Evolutionary conservation across 1,140 invertebrate genomes (phyloP), one percentile per base, ranked within the genome.

Genomic region (Latrodectus geometricus): DNA sequence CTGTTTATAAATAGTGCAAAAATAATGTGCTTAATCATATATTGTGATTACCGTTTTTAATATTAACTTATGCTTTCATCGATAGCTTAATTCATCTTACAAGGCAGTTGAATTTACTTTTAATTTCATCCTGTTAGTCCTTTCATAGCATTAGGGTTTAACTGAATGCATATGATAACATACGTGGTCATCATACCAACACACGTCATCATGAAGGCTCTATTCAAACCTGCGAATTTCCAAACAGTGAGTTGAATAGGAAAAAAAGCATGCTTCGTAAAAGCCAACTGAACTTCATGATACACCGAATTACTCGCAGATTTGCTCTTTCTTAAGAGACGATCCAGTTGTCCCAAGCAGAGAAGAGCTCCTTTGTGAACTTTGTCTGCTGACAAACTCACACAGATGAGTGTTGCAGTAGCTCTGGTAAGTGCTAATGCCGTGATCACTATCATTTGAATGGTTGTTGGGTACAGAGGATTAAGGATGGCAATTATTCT

Each of bases 171-270:
- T n/a, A 85, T 77, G 35, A 85, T 85, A 17, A 85, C 66, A 56
- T 85, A 85, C 2, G 83, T 85, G 8, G 75, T 77, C 83, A 85
- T 85, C 73, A 77, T 77, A 9, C 83, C 83, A 12, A 85, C 23
- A n/a, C 83, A 85, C 7, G 83, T 85, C 83, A 85, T 85, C 49
- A 85, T 14, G 70, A 85, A 85, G 0, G 61, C 7, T 12, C 74
- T 52, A 15, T 85, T 85, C 4, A 85, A 11, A 11, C 61, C 17
- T 7, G 83, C 21, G 15, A 85, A 77, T 61, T 85, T 85, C 83
- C 83, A 85, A 7, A 85, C 73, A 2, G 83, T 85, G 0, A 85
- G 52, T 8, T 85, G 83, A n/a, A 48, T 56, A 0, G 83, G 83
- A 14, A 23, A 77, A 12, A 85, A 61, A 0, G 49, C 9, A 65